Evolutionary conservation across 2,113 vertebrate genomes (phyloP), one percentile per base, ranked within the genome.

Genomic region (Oryzias javanicus): DNA sequence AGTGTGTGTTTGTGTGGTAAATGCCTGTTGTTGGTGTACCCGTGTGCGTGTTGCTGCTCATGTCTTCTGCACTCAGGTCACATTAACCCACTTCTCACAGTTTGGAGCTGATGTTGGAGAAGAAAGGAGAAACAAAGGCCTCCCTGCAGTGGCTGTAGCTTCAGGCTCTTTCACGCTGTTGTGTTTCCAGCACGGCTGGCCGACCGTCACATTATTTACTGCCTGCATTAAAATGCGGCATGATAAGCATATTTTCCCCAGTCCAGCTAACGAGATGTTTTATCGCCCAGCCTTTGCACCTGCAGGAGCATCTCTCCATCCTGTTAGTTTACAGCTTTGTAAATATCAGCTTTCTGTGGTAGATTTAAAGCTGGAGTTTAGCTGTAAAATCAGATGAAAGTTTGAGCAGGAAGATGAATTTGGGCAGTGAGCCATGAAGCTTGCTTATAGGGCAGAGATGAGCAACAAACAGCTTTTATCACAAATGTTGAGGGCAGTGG

Each of bases 211-310:
- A 35, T 88, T 88, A 89, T 89, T 90, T 88, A 90, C 82, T 68
- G 87, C 82, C 69, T 58, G 60, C 74, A 86, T 89, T 88, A 83
- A 76, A 84, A 89, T 87, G 86, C 71, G 80, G 86, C 83, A 74
- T 83, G 86, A 89, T 90, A 88, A 91, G 88, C 89, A 91, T 90
- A 89, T 90, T 91, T 83, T 89, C 80, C 82, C 74, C 85, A 79
- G 89, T 83, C 35, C 74, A 85, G 72, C 81, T 82, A 89, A 89
- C 86, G 79, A 83, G 86, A 87, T 89, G 89, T 74, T 89, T 92
- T 90, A 90, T 89, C 76, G 41, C 84, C 67, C 27, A 56, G 62
- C 62, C 60, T 56, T 40, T 19, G 59, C 66, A 56, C 27, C n/a
- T 48, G 72, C 70, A n/a, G 42, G 44, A 52, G 19, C 29, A 48